A percentile compares a stretch with the other conserved stretches of the same genome.
Conservation (phyloP, 2,113 vertebrate genomes). For the Cynocephalus volans region DNA sequence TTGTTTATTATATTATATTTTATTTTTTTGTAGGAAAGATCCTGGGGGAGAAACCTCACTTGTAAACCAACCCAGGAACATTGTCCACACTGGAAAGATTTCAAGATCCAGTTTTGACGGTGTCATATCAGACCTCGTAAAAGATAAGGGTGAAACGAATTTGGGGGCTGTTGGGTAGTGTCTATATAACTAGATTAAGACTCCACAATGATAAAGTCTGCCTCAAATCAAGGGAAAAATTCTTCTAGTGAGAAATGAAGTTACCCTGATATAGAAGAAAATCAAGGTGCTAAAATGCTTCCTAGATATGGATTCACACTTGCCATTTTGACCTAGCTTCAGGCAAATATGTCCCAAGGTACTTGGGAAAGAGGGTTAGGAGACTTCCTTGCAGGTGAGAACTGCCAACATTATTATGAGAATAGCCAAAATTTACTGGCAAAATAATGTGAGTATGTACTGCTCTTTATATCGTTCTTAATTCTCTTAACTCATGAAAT, state of each 20-base stretch:
- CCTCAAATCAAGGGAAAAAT: neutral
- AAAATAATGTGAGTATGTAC: neutral
- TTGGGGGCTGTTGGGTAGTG: neutral
- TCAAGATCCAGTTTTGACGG: neutral
- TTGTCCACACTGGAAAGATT: neutral
- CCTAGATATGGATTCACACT: neutral
- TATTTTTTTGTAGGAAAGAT: neutral
- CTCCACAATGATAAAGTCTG: neutral
- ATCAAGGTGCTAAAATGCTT: neutral
- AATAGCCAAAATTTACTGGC: neutral
- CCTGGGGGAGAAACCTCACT: neutral
- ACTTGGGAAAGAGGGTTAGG: neutral
- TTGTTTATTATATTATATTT: neutral
- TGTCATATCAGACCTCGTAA: neutral
- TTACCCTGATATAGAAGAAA: neutral
- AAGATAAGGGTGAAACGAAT: neutral
- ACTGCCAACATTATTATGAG: neutral
- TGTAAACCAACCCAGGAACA: neutral
- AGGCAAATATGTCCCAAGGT: neutral
- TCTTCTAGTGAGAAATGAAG: neutral
- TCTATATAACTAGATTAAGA: neutral
- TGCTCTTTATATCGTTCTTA: conserved; percentile 39
- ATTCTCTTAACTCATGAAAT: conserved; percentile 32
- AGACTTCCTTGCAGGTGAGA: neutral
- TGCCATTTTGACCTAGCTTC: neutral